phyloP scores from a whole-genome alignment of 2,797 vertebrate species.

The Acropternis orthonyx region DNA sequence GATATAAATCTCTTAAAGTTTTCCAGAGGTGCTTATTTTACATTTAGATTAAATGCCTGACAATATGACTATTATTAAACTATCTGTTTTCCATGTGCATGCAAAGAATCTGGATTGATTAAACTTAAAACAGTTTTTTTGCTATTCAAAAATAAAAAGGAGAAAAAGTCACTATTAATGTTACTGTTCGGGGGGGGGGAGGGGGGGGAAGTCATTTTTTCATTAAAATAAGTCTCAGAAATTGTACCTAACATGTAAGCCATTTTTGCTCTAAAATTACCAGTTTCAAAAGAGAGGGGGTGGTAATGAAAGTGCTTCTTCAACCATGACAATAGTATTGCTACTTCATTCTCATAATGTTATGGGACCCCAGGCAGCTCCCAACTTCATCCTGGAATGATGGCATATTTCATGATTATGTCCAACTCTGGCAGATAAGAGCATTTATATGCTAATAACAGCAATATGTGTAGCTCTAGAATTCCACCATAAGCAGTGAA shows the following conservation, averaged over 20 bases:
- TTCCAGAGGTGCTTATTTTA: background rate
- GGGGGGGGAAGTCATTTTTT: background rate
- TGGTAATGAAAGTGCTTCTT: constrained; percentile 44
- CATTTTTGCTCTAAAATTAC: constrained; percentile 12
- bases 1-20: background rate
- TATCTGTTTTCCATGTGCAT: background rate
- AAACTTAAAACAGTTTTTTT: background rate
- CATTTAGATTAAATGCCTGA: background rate
- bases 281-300: background rate
- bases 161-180: background rate
- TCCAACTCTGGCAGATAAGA: constrained; percentile 58
- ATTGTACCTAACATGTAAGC: background rate
- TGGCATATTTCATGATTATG: constrained; percentile 72
- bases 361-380: constrained; percentile 49
- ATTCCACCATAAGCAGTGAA: constrained; percentile 55
- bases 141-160: background rate
- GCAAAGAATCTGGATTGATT: background rate
- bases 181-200: background rate
- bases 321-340: constrained; percentile 40
- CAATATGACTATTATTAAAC: background rate
- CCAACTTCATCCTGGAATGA: constrained; percentile 44
- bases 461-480: constrained; percentile 28
- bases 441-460: constrained; percentile 73
- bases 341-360: constrained; percentile 49
- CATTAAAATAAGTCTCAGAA: constrained; percentile 21